Evolutionary conservation across 2,888 invertebrate genomes (phyloP).

Genomic region (Byasa hedistus): DNA sequence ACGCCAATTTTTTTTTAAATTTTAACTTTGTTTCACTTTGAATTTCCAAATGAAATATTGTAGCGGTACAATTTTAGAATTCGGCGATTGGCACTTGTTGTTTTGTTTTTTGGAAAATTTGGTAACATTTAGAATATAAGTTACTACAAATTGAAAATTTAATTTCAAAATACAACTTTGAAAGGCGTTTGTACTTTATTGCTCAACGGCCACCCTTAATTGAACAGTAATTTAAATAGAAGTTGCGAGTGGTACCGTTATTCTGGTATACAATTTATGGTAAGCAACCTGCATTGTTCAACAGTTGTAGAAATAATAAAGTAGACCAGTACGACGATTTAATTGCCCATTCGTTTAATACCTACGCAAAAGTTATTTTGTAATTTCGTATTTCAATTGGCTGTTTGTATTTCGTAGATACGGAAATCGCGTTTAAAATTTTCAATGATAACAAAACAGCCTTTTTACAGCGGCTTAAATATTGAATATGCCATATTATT

Average conservation of each 20-base stretch:
- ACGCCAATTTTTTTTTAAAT: no score
- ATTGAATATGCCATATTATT: not conserved
- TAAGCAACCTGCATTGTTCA: constrained; percentile 14
- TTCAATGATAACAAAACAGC: not conserved
- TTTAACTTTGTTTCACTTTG: no score
- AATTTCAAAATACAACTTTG: not conserved
- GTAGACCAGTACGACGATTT: constrained; percentile 3
- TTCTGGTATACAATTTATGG: constrained; percentile 14
- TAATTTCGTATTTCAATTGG: not conserved
- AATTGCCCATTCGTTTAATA: constrained; percentile 20
- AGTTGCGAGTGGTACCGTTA: not conserved
- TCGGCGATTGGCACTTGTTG: no score
- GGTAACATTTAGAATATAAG: not conserved
- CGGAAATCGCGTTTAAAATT: not conserved
- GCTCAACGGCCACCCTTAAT: constrained; percentile 4
- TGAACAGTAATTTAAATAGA: constrained; percentile 17
- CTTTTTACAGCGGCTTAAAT: not conserved
- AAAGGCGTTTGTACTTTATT: not conserved
- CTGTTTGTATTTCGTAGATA: not conserved
- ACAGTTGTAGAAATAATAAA: constrained; percentile 18
- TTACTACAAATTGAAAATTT: not conserved
- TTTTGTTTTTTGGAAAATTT: no score
- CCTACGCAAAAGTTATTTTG: constrained; percentile 4
- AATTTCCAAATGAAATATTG: no score
- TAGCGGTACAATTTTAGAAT: no score